These are phyloP conservation scores for Jordanella pulchra DNA, from an alignment of 2,797 vertebrate genomes.

Conservation along the genomic window DNA sequence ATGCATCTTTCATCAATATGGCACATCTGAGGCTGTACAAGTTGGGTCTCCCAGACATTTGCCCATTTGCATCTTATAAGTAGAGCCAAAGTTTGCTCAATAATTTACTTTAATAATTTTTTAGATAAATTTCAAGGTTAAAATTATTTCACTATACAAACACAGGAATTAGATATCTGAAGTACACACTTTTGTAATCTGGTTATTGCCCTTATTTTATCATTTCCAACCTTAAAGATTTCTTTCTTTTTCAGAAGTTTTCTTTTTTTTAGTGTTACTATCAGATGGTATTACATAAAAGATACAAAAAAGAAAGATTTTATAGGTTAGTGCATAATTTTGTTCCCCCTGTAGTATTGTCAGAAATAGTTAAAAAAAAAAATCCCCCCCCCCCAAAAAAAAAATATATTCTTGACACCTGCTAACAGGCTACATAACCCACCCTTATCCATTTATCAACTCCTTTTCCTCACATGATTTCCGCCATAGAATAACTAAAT, in stretches of 20 bases:
- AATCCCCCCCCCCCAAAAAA: slow-evolving; percentile 12
- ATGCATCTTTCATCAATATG: too few species aligned
- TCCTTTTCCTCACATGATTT: slow-evolving; percentile 69
- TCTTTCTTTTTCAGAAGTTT: neutral
- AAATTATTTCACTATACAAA: too few species aligned
- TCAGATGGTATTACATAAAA: neutral
- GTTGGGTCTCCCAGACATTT: too few species aligned
- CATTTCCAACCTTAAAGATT: neutral
- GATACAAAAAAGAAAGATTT: neutral
- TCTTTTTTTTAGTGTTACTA: too few species aligned
- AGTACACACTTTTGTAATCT: too few species aligned
- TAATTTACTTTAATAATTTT: too few species aligned
- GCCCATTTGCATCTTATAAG: too few species aligned
- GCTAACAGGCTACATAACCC: slow-evolving; percentile 51
- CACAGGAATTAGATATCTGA: too few species aligned
- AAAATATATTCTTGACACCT: slow-evolving; percentile 56
- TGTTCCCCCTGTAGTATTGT: neutral
- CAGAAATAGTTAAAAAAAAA: slow-evolving; percentile 8
- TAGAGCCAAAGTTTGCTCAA: too few species aligned
- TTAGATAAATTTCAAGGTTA: too few species aligned
- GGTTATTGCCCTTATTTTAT: neutral
- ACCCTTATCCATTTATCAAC: slow-evolving; percentile 59
- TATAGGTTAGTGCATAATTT: neutral
- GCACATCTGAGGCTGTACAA: too few species aligned
- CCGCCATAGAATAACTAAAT: slow-evolving; percentile 58